phyloP scores from a whole-genome alignment of 2,888 invertebrate species.

The Nebria salina region DNA sequence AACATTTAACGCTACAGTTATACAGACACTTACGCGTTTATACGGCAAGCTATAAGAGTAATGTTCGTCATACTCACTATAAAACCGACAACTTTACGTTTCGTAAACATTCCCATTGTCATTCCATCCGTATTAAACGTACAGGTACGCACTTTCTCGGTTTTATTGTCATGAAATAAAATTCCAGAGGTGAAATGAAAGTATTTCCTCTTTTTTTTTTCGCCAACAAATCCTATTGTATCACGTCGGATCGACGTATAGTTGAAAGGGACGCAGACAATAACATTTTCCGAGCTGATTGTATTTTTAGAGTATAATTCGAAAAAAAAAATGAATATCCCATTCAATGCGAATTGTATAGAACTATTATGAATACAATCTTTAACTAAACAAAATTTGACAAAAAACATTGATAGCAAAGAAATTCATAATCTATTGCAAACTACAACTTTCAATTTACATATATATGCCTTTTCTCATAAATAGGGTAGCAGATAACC shows the following conservation, averaged over 20 bases:
- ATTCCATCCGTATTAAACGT: not conserved
- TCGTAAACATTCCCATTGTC: constrained; percentile 17
- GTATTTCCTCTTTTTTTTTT: not conserved
- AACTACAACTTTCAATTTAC: too few species aligned
- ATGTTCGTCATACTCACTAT: not conserved
- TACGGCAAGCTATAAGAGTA: not conserved
- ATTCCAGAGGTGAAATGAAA: not conserved
- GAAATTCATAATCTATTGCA: too few species aligned
- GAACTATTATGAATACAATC: not conserved
- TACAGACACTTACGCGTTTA: too few species aligned
- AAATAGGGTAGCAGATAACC: too few species aligned
- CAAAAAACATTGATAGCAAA: too few species aligned
- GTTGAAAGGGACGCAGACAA: not conserved
- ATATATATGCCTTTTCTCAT: too few species aligned
- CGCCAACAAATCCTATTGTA: not conserved
- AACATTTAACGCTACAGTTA: too few species aligned
- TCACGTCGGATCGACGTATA: not conserved
- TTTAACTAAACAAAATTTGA: not conserved
- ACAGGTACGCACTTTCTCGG: not conserved
- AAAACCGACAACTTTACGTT: constrained; percentile 6
- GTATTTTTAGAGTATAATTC: not conserved
- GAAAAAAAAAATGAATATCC: not conserved
- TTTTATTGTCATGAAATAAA: constrained; percentile 26
- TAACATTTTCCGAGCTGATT: not conserved
- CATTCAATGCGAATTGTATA: not conserved